phyloP scores from a whole-genome alignment of 2,113 vertebrate species.

The Irena cyanogastra region DNA sequence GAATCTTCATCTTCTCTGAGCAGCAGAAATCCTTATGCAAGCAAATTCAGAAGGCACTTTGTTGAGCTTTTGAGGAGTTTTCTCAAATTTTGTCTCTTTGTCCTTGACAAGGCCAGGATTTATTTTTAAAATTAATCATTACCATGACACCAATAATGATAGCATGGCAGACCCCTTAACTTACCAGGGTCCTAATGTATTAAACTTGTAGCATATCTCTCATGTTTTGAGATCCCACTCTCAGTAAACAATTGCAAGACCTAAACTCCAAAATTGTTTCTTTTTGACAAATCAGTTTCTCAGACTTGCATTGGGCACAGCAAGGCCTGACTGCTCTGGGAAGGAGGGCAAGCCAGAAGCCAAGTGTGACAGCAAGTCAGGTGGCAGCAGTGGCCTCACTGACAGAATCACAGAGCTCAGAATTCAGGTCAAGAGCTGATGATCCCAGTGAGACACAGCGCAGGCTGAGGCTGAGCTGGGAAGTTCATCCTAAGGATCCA shows the following conservation, averaged over 20 bases:
- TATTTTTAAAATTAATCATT: neutral
- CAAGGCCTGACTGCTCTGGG: rapidly evolving
- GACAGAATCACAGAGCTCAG: neutral
- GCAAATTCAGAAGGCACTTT: neutral
- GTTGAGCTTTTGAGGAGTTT: neutral
- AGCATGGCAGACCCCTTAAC: neutral
- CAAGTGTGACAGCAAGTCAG: neutral
- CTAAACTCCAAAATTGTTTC: neutral
- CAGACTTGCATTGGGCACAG: neutral
- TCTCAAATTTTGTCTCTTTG: neutral
- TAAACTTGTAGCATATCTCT: neutral
- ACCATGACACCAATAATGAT: neutral
- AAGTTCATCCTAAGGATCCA: neutral
- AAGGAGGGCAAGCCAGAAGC: neutral
- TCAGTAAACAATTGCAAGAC: neutral
- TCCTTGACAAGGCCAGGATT: neutral
- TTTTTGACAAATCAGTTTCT: neutral
- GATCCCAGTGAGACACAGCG: neutral
- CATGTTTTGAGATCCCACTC: neutral
- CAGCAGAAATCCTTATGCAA: neutral
- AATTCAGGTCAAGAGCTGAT: neutral
- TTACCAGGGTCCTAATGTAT: neutral
- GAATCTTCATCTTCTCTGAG: neutral
- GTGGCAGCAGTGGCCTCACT: neutral
- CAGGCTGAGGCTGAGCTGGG: neutral